These are phyloP conservation scores for Phragmatobia fuliginosa DNA, from an alignment of 2,888 invertebrate genomes.

Conservation along the genomic window DNA sequence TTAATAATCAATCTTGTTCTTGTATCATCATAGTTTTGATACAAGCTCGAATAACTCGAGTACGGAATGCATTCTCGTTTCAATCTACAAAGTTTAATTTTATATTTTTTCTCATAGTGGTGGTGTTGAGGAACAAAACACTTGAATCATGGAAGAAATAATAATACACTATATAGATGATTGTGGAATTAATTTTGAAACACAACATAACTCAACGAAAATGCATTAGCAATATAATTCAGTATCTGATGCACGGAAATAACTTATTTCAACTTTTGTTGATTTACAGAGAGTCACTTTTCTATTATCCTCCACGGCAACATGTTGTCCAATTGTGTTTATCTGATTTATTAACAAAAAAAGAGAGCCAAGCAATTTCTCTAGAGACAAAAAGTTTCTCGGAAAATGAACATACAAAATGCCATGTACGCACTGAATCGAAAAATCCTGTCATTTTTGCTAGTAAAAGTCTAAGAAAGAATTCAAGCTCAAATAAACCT, in stretches of 20 bases:
- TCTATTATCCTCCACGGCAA: not conserved
- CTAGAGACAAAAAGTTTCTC: conserved; percentile 5
- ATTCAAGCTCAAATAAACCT: conserved; percentile 22
- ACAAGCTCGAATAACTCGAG: not conserved
- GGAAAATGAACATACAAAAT: conserved; percentile 15
- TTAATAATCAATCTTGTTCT: too few species aligned
- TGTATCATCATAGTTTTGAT: not conserved
- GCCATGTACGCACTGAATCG: conserved; percentile 6
- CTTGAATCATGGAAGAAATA: not conserved
- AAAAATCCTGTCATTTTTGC: conserved; percentile 13
- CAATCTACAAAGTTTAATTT: too few species aligned
- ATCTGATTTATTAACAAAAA: conserved; percentile 3
- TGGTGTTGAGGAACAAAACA: not conserved
- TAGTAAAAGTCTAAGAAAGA: conserved; percentile 15
- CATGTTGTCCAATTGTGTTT: not conserved
- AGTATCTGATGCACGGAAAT: not conserved
- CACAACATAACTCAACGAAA: not conserved
- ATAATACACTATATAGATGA: too few species aligned
- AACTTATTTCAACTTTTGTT: too few species aligned
- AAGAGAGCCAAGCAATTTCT: not conserved
- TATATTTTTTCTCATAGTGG: not conserved
- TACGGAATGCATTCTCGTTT: not conserved
- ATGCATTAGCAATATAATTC: not conserved
- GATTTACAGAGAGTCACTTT: not conserved
- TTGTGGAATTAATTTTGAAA: too few species aligned